Conservation (phyloP, 2,113 vertebrate species). For the Stictonetta naevosa region DNA sequence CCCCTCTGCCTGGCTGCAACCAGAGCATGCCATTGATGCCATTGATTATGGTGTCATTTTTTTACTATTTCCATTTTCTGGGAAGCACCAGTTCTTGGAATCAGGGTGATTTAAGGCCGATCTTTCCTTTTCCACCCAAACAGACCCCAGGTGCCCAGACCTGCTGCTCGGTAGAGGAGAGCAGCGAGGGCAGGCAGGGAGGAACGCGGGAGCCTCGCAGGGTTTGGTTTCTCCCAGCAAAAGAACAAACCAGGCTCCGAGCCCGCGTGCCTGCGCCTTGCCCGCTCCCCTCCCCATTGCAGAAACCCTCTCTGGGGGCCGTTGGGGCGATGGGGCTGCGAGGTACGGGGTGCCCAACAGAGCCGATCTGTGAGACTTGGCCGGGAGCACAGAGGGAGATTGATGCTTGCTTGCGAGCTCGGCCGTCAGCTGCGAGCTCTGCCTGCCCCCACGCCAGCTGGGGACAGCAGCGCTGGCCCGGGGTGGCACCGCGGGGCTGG, state of each 20-base stretch:
- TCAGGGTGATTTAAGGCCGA: not conserved
- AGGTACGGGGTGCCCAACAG: constrained; percentile 38
- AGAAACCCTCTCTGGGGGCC: not conserved
- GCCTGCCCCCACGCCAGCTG: constrained; percentile 50
- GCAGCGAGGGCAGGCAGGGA: not conserved
- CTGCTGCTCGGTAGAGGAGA: rapidly evolving
- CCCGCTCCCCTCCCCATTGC: not conserved
- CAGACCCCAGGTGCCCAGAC: not conserved
- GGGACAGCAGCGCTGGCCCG: constrained; percentile 41
- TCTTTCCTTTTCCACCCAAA: not conserved
- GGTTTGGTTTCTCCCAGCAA: not conserved
- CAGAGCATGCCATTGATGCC: too few species aligned
- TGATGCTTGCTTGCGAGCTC: constrained; percentile 34
- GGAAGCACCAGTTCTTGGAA: rapidly evolving
- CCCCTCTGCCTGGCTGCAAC: rapidly evolving
- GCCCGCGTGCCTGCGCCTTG: rapidly evolving
- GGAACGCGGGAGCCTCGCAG: rapidly evolving
- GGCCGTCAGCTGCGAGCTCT: constrained; percentile 52
- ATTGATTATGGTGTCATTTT: not conserved
- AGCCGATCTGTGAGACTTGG: constrained; percentile 40
- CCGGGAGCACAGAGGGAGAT: constrained; percentile 59
- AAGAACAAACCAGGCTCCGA: not conserved
- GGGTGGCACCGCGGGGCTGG: constrained; percentile 58
- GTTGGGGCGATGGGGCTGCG: not conserved
- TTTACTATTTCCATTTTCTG: not conserved